These are phyloP conservation scores for Eleginops maclovinus DNA, from an alignment of 2,113 vertebrate genomes.

Conservation along the genomic window DNA sequence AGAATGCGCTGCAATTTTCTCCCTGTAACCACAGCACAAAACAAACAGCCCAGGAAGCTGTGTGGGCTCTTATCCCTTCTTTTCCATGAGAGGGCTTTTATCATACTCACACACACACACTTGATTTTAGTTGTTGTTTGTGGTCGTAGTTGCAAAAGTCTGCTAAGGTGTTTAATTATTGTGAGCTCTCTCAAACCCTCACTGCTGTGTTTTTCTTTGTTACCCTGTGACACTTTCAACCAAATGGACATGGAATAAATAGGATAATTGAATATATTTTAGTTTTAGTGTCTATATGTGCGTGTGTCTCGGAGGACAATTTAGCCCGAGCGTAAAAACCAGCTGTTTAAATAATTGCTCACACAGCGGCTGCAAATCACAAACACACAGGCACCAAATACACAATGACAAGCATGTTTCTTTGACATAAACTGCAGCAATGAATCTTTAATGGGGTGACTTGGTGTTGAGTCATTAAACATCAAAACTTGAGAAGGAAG, in stretches of 20 bases:
- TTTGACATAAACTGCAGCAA: slow-evolving; percentile 16
- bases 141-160: background rate
- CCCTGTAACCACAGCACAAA: slow-evolving; percentile 36
- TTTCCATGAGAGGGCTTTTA: background rate
- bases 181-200: slow-evolving; percentile 7
- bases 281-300: background rate
- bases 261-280: slow-evolving; percentile 20
- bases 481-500: background rate
- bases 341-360: slow-evolving; percentile 38
- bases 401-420: slow-evolving; percentile 24
- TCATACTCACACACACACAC: background rate
- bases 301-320: slow-evolving; percentile 16
- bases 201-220: slow-evolving; percentile 12
- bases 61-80: slow-evolving; percentile 13
- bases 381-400: slow-evolving; percentile 4
- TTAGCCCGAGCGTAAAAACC: slow-evolving; percentile 2
- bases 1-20: slow-evolving; percentile 45
- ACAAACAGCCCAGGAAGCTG: slow-evolving; percentile 34
- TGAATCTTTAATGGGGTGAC: slow-evolving; percentile 24
- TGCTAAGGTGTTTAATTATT: slow-evolving; percentile 18
- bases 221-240: slow-evolving; percentile 18
- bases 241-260: slow-evolving; percentile 44
- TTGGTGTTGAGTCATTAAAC: slow-evolving; percentile 34
- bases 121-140: background rate
- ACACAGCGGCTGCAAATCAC: background rate